These are phyloP conservation scores for Olivierus martensii DNA, from an alignment of 1,140 invertebrate species.

Conservation along the genomic window DNA sequence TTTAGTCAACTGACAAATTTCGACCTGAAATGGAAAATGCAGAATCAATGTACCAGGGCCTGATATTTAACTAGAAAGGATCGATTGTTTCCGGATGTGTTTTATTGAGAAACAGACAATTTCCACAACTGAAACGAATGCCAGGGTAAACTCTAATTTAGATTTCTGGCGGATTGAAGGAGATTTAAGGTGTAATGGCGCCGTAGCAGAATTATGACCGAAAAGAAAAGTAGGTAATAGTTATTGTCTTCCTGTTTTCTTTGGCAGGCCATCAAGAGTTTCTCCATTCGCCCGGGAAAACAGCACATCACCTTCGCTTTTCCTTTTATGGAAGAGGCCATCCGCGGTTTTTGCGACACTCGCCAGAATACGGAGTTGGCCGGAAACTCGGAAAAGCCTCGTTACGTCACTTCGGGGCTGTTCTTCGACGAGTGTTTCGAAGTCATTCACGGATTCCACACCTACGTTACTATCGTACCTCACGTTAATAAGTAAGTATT, in stretches of 20 bases:
- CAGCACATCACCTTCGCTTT: conserved; percentile 23
- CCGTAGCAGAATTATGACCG: too few species aligned
- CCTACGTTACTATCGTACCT: conserved; percentile 19
- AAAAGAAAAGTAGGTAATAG: neutral
- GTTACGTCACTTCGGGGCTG: conserved; percentile 8
- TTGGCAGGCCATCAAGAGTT: conserved; percentile 20
- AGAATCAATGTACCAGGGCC: too few species aligned
- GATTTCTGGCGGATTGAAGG: too few species aligned
- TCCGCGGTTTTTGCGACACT: conserved; percentile 14
- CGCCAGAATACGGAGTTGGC: neutral
- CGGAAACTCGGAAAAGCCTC: neutral
- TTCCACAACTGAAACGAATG: too few species aligned
- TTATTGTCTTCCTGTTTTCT: neutral
- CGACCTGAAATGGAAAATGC: too few species aligned
- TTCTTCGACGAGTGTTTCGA: conserved; percentile 22
- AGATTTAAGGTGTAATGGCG: too few species aligned
- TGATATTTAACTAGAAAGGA: too few species aligned
- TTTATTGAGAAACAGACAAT: too few species aligned
- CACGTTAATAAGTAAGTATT: conserved; percentile 17
- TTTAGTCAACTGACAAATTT: too few species aligned
- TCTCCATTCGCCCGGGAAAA: conserved; percentile 20
- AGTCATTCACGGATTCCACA: conserved; percentile 22
- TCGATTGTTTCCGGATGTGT: too few species aligned
- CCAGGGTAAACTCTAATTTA: too few species aligned
- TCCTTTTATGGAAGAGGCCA: conserved; percentile 21